These are phyloP conservation scores for Linyphia triangularis DNA, from an alignment of 2,888 invertebrate genomes.

Conservation along the genomic window DNA sequence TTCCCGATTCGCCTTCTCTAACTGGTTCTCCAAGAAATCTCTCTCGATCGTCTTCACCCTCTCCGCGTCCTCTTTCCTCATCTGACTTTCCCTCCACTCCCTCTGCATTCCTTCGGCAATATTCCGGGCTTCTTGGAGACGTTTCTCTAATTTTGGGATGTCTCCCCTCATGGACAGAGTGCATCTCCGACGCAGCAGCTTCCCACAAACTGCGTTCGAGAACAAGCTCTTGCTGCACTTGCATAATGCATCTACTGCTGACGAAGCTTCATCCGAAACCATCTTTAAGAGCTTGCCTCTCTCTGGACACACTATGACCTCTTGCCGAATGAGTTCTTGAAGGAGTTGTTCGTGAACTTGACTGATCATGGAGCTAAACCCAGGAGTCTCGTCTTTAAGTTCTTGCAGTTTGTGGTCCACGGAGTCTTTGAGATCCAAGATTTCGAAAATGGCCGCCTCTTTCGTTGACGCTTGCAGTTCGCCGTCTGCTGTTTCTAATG, in stretches of 20 bases:
- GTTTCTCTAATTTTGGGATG: conserved; percentile 8
- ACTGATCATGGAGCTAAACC: conserved; percentile 3
- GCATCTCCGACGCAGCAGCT: not conserved
- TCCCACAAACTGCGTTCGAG: conserved; percentile 31
- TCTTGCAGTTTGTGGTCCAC: conserved; percentile 15
- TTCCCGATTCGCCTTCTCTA: conserved; percentile 25
- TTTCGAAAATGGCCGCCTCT: conserved; percentile 7
- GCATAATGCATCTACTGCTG: not conserved
- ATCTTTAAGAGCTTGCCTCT: conserved; percentile 32
- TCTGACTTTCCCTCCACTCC: not conserved
- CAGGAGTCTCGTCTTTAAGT: not conserved
- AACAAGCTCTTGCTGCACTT: conserved; percentile 23
- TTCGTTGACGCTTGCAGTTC: not conserved
- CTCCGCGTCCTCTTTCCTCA: not conserved
- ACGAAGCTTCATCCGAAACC: not conserved
- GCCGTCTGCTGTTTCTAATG: not conserved
- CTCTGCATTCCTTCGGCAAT: not conserved
- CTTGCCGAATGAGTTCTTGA: conserved; percentile 59
- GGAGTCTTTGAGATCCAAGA: conserved; percentile 3
- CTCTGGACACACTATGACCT: conserved; percentile 28
- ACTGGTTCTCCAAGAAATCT: conserved; percentile 36
- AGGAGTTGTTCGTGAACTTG: conserved; percentile 18
- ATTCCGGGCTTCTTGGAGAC: not conserved
- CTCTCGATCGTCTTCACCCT: not conserved
- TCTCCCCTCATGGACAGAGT: not conserved